Percentiles rank a stretch among this genome's conserved stretches.
These are phyloP conservation scores for Coregonus clupeaformis DNA, from an alignment of 2,113 vertebrate species.

Conservation along the genomic window DNA sequence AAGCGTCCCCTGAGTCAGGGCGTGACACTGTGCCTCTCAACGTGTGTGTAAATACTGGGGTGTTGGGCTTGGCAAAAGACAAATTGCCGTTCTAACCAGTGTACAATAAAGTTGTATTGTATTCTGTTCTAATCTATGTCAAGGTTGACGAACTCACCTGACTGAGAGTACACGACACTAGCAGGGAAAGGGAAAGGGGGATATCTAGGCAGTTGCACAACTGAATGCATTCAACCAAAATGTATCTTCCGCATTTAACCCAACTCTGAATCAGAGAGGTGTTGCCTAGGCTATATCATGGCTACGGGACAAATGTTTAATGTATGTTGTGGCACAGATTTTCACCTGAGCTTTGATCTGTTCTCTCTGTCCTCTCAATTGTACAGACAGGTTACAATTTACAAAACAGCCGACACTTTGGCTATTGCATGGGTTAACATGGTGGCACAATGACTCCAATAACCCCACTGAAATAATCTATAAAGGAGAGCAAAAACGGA, in stretches of 20 bases:
- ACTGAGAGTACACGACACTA: neutral
- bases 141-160: no score
- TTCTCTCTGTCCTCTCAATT: neutral
- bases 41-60: no score
- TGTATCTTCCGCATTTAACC: no score
- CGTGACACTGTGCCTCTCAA: no score
- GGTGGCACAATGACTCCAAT: neutral
- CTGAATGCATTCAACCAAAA: no score
- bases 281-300: neutral
- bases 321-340: neutral
- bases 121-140: no score
- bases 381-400: neutral
- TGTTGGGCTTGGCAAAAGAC: no score
- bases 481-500: slow-evolving; percentile 11
- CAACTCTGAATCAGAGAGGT: no score
- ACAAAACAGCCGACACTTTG: neutral
- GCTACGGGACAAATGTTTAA: neutral
- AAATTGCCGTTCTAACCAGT: neutral
- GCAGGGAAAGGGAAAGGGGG: no score
- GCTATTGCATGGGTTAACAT: neutral
- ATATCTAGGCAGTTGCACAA: no score
- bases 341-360: neutral
- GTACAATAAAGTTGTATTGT: neutral
- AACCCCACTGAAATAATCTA: neutral
- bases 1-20: no score